phyloP scores from a whole-genome alignment of 2,888 invertebrate species.

The Pardosa pseudoannulata region DNA sequence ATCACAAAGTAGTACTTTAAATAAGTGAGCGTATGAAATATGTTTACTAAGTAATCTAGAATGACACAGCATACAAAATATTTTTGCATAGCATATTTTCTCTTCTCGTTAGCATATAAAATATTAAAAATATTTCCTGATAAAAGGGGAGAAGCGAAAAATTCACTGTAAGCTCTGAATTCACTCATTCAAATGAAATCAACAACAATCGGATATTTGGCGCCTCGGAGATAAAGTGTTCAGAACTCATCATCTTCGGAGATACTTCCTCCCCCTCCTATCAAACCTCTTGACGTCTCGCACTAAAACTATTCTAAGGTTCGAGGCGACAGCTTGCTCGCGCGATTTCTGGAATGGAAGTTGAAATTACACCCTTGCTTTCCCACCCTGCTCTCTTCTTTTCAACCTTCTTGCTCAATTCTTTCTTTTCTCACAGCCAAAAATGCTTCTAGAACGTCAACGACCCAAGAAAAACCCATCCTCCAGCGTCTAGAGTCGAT shows the following conservation, averaged over 20 bases:
- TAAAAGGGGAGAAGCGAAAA: not conserved
- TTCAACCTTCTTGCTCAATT: constrained; percentile 28
- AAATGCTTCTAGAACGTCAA: constrained; percentile 57
- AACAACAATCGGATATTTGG: not conserved
- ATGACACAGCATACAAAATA: too few relatives aligned
- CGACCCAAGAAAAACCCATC: constrained; percentile 52
- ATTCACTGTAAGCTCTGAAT: not conserved
- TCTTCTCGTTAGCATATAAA: too few relatives aligned
- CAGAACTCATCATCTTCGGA: not conserved
- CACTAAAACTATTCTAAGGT: constrained; percentile 16
- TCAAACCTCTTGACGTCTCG: constrained; percentile 24
- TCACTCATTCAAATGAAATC: not conserved
- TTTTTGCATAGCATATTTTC: too few relatives aligned
- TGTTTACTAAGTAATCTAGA: too few relatives aligned
- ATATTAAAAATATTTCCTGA: too few relatives aligned
- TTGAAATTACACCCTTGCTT: constrained; percentile 62
- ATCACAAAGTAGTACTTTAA: too few relatives aligned
- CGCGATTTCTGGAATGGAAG: constrained; percentile 48
- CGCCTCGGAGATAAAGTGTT: not conserved
- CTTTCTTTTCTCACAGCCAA: constrained; percentile 29
- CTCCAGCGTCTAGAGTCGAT: constrained; percentile 51
- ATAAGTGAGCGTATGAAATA: too few relatives aligned
- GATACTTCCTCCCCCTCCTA: constrained; percentile 20
- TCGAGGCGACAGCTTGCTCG: constrained; percentile 27
- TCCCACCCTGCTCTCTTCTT: constrained; percentile 18